Evolutionary conservation across 2,888 invertebrate genomes (phyloP).

Genomic region (Plebejus anna): DNA sequence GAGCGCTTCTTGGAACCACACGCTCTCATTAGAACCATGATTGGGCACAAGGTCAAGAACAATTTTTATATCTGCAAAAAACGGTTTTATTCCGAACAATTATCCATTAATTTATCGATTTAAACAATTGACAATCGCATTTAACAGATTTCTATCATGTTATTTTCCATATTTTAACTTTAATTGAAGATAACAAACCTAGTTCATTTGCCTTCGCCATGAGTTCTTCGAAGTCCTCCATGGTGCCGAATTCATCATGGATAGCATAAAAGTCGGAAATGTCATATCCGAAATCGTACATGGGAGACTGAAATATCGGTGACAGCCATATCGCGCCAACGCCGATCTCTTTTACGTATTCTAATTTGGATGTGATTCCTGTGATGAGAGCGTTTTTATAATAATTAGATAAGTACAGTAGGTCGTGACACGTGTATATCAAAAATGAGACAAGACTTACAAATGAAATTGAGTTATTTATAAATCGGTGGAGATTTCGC

Average conservation of each 20-base stretch:
- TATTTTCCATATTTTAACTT: background rate
- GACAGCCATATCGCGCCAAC: slow-evolving; percentile 86
- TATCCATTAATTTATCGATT: background rate
- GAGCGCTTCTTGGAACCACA: slow-evolving; percentile 90
- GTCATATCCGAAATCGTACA: slow-evolving; percentile 91
- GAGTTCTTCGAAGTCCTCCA: slow-evolving; percentile 84
- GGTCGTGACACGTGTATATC: too few species aligned
- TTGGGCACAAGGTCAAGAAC: slow-evolving; percentile 86
- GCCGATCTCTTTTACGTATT: slow-evolving; percentile 83
- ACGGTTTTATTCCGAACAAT: background rate
- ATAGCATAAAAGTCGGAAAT: slow-evolving; percentile 85
- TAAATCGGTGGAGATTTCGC: too few species aligned
- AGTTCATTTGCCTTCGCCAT: slow-evolving; percentile 69
- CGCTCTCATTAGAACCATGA: slow-evolving; percentile 89
- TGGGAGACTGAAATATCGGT: slow-evolving; percentile 86
- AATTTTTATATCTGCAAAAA: slow-evolving; percentile 75
- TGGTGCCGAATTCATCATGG: slow-evolving; percentile 85
- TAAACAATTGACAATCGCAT: background rate
- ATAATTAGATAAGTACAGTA: too few species aligned
- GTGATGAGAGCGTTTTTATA: background rate
- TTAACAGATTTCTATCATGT: background rate
- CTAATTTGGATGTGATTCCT: slow-evolving; percentile 82
- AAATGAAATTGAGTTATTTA: too few species aligned
- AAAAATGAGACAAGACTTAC: too few species aligned
- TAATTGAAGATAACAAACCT: slow-evolving; percentile 49